phyloP scores from a whole-genome alignment of 1,140 invertebrate species.

The Babylonia areolata region DNA sequence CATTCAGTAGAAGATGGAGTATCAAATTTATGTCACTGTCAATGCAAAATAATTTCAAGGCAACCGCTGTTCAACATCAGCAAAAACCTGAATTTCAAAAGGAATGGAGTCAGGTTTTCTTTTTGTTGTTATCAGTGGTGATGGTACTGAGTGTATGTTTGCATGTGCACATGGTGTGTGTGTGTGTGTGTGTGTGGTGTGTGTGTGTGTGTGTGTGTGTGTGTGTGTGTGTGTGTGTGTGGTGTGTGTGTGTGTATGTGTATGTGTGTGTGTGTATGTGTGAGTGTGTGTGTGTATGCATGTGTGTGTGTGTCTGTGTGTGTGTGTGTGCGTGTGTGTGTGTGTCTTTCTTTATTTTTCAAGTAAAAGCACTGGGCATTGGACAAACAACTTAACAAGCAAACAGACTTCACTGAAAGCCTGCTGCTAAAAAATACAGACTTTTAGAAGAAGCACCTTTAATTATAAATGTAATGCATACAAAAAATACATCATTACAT shows the following conservation, averaged over 20 bases:
- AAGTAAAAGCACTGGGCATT: not conserved
- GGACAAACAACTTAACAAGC: not conserved
- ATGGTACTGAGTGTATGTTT: not conserved
- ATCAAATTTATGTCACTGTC: no score
- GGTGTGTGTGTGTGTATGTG: slow-evolving; percentile 7
- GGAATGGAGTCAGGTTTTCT: no score
- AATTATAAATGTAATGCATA: no score
- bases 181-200: not conserved
- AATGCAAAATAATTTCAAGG: no score
- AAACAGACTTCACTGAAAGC: not conserved
- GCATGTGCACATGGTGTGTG: not conserved
- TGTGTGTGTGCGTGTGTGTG: not conserved
- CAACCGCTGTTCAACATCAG: no score
- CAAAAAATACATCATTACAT: no score
- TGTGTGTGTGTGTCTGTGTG: not conserved
- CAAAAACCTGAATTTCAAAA: no score
- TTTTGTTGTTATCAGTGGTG: no score
- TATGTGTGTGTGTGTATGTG: not conserved
- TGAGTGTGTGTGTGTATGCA: not conserved
- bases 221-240: not conserved
- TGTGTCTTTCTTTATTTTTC: not conserved
- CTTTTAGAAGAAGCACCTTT: no score
- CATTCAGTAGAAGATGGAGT: no score
- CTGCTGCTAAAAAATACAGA: no score
- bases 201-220: not conserved